Evolutionary conservation across 2,113 vertebrate species (phyloP).

Genomic region (Gadus macrocephalus): DNA sequence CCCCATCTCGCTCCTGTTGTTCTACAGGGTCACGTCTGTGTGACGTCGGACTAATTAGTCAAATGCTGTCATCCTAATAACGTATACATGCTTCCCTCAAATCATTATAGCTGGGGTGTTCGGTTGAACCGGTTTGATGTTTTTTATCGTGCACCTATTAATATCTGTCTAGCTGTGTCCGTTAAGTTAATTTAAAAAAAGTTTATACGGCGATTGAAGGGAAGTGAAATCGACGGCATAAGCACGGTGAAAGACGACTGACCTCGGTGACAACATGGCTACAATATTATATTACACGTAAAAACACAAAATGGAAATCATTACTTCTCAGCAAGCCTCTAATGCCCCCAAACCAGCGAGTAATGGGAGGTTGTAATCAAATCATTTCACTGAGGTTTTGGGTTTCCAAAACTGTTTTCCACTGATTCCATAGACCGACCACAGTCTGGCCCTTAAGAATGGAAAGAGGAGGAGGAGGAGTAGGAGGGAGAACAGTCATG

Average conservation of each 20-base stretch:
- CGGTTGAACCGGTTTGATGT: constrained; percentile 32
- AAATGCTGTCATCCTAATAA: constrained; percentile 41
- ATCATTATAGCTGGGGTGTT: constrained; percentile 23
- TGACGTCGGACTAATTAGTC: constrained; percentile 65
- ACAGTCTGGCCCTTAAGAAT: constrained; percentile 46
- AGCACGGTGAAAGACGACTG: constrained; percentile 26
- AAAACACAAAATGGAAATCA: constrained; percentile 66
- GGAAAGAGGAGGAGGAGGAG: constrained; percentile 11
- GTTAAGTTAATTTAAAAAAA: constrained; percentile 36
- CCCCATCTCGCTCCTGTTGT: constrained; percentile 50
- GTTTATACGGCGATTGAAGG: constrained; percentile 5
- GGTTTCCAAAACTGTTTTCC: constrained; percentile 65
- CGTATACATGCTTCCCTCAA: constrained; percentile 31
- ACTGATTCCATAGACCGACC: constrained; percentile 59
- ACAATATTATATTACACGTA: constrained; percentile 51
- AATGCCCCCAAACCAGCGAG: constrained; percentile 61
- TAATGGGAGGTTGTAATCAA: constrained; percentile 65
- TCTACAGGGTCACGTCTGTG: constrained; percentile 48
- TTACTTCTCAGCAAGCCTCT: constrained; percentile 57
- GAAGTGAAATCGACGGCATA: constrained; percentile 11
- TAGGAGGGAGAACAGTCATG: neutral
- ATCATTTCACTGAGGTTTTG: constrained; percentile 63
- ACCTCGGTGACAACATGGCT: constrained; percentile 41
- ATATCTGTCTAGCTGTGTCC: constrained; percentile 2
- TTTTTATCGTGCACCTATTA: constrained; percentile 13